Conservation (phyloP, 2,888 invertebrate species). For the Drosophila niveifrons region DNA sequence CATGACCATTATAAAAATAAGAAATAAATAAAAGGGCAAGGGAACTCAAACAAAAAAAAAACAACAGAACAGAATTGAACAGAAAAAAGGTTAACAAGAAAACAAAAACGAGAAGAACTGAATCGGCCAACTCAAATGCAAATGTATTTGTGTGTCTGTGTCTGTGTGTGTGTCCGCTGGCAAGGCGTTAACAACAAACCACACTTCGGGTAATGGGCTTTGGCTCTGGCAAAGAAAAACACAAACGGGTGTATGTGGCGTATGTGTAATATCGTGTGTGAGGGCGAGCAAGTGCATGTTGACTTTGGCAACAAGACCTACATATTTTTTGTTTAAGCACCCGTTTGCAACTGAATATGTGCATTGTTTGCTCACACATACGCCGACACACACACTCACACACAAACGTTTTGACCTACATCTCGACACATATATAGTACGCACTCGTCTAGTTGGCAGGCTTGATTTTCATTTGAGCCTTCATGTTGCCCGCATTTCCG, state of each 20-base stretch:
- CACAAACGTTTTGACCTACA: constrained; percentile 48
- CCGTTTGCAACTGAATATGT: constrained; percentile 47
- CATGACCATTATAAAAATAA: constrained; percentile 34
- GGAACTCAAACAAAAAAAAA: constrained; percentile 2
- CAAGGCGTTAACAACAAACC: constrained; percentile 74
- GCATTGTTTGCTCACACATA: constrained; percentile 51
- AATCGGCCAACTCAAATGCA: constrained; percentile 54
- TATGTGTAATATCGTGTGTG: constrained; percentile 6
- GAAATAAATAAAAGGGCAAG: constrained; percentile 5
- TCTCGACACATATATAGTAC: constrained; percentile 40
- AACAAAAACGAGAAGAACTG: constrained; percentile 27
- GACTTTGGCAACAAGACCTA: constrained; percentile 63
- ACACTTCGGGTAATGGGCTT: constrained; percentile 75
- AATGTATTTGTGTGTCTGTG: constrained; percentile 13
- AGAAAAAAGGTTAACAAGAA: constrained; percentile 38
- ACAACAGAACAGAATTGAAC: constrained; percentile 2
- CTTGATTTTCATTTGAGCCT: constrained; percentile 64
- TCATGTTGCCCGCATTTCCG: constrained; percentile 61
- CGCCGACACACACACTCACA: constrained; percentile 18
- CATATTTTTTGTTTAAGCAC: constrained; percentile 36
- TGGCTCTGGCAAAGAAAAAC: constrained; percentile 43
- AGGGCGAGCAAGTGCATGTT: constrained; percentile 58
- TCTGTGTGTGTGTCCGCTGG: constrained; percentile 20
- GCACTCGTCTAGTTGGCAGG: constrained; percentile 58
- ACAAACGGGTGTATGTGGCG: constrained; percentile 7